phyloP scores from a whole-genome alignment of 2,888 invertebrate genomes.

The Linyphia triangularis region DNA sequence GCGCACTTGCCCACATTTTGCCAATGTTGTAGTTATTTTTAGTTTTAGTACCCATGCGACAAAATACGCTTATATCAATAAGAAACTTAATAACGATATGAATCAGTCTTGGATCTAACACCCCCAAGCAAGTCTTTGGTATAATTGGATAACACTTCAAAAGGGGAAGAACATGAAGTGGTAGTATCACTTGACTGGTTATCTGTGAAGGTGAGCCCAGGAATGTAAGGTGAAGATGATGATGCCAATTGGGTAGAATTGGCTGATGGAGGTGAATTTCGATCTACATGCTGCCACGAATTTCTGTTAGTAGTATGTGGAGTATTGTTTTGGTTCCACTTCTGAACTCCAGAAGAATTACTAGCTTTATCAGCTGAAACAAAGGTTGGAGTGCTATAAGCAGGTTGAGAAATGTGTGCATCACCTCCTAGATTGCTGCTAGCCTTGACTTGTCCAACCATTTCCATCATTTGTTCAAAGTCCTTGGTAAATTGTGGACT shows the following conservation, averaged over 20 bases:
- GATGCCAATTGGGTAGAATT: background rate
- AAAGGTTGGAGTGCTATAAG: no score
- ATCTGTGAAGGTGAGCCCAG: background rate
- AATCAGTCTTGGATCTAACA: no score
- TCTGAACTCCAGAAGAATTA: no score
- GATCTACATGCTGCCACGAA: background rate
- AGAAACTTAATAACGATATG: background rate
- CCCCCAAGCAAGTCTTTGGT: background rate
- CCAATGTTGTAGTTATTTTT: no score
- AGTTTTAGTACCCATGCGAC: no score
- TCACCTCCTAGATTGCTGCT: background rate
- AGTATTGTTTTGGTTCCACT: background rate
- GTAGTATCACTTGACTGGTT: no score
- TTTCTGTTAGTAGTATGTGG: background rate
- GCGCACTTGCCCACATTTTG: no score
- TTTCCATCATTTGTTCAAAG: background rate
- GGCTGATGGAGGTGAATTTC: background rate
- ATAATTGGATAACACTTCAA: background rate
- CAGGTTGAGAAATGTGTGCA: no score
- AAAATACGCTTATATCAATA: no score
- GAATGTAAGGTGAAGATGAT: background rate
- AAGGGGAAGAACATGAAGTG: background rate
- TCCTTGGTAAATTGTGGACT: background rate
- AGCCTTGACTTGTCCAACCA: background rate
- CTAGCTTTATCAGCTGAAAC: background rate